Percentiles rank a stretch among this genome's conserved stretches.
Conservation (phyloP, 2,888 invertebrate species). For the Ectemnius cavifrons region DNA sequence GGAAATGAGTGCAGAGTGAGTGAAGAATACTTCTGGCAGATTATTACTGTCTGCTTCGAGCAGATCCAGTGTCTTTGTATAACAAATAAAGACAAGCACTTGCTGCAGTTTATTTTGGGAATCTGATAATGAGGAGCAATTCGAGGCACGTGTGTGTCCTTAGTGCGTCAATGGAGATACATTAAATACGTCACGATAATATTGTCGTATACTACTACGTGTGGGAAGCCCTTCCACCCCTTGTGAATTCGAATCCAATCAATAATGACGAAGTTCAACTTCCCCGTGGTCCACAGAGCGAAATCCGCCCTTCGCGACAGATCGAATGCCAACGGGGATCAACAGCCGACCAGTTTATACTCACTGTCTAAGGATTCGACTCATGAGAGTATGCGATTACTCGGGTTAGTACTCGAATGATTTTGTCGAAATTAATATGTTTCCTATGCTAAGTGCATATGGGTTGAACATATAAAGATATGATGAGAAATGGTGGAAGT, state of each 20-base stretch:
- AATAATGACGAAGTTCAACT: conserved; percentile 49
- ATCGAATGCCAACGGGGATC: conserved; percentile 22
- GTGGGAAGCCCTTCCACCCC: background rate
- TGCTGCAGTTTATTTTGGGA: background rate
- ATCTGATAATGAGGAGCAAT: background rate
- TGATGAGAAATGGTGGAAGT: background rate
- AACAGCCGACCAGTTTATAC: conserved; percentile 23
- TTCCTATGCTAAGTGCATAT: background rate
- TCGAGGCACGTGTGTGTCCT: background rate
- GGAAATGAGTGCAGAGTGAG: too few relatives aligned
- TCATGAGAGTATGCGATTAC: conserved; percentile 53
- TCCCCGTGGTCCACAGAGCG: conserved; percentile 56
- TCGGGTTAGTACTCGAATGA: conserved; percentile 58
- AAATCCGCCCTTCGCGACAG: conserved; percentile 50
- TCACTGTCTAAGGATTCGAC: conserved; percentile 25
- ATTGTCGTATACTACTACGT: background rate
- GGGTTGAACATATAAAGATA: background rate
- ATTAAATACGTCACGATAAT: background rate
- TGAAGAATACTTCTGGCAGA: too few relatives aligned
- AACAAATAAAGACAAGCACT: background rate
- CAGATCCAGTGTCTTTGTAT: too few relatives aligned
- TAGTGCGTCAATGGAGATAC: background rate
- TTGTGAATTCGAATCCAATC: background rate
- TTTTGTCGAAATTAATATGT: background rate
- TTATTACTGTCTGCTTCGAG: too few relatives aligned